Percentiles rank a stretch among this genome's conserved stretches.
These are phyloP conservation scores for Bradynema listronoti DNA, from an alignment of 1,140 invertebrate species.

Conservation along the genomic window DNA sequence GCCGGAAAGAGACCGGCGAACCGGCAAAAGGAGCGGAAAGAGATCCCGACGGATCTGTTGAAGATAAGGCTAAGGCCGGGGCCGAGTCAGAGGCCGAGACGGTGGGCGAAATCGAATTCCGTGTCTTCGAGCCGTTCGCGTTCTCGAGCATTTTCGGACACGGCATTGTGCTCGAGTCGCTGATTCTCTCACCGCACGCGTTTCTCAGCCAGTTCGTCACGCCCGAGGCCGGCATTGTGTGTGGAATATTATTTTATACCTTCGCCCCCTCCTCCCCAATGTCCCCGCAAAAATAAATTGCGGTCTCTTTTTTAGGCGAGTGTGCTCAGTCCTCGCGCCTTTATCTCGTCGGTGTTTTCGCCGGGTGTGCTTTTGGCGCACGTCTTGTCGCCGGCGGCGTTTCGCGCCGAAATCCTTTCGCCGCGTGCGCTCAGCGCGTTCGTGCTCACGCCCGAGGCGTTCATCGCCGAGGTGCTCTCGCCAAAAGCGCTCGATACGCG, in stretches of 20 bases:
- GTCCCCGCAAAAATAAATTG: conserved; percentile 2
- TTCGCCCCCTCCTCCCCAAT: no score
- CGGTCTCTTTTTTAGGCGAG: conserved; percentile 1
- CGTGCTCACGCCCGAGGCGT: conserved; percentile 34
- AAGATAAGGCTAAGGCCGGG: no score
- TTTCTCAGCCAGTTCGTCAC: conserved; percentile 14
- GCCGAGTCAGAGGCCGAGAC: neutral
- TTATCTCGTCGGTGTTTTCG: conserved; percentile 17
- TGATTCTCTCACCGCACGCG: conserved; percentile 18
- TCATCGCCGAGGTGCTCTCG: conserved; percentile 34
- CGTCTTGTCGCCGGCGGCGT: conserved; percentile 8
- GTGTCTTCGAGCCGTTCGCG: conserved; percentile 10
- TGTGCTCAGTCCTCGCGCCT: conserved; percentile 21
- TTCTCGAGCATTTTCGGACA: conserved; percentile 15
- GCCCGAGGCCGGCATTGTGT: conserved; percentile 10
- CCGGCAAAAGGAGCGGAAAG: no score
- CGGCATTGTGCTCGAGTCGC: conserved; percentile 8
- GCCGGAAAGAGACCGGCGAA: no score
- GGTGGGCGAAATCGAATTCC: conserved; percentile 3
- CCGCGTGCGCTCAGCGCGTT: conserved; percentile 16
- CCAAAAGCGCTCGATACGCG: conserved; percentile 20
- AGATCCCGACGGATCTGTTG: no score
- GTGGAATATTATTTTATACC: no score
- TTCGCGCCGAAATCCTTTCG: conserved; percentile 14
- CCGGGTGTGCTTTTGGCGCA: conserved; percentile 10